Base-by-base conservation (phyloP, 2,888 invertebrate species). In the Lepeophtheirus nordmannii region DNA sequence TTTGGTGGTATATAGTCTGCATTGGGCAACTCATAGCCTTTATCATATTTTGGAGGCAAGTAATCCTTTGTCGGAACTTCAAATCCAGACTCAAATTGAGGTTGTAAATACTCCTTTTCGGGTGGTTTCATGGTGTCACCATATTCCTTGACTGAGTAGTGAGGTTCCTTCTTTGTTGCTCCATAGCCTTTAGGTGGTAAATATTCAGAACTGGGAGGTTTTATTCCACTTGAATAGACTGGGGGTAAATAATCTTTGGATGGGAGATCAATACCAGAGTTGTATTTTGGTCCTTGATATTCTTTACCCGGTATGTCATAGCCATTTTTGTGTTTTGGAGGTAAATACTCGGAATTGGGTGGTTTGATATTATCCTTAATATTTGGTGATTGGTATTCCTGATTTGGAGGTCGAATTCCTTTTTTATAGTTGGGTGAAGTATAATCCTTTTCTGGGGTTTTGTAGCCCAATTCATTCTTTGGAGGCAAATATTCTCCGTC, bases 21-120 rank as follows among this genome's bases (percentile, higher is more conserved):
- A 5, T n/a, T 46, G 2, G 53, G 53, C n/a, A 17, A 14, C 8
- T 46, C n/a, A 8, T 30, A 60, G 22, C 60, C 38, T 3, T 23
- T 60, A 1, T n/a, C 53, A n/a, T 41, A 23, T 23, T 65, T 65
- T 17, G 66, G 66, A 14, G 66, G 66, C 39, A 66, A 41, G 40
- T 66, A 66, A 22, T 60, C 60, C 17, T 66, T 59, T 10, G 39
- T 22, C 1, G 66, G 66, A 40, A 46, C 14, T 61, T 40, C n/a
- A 30, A 20, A 61, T 8, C 46, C 53, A 23, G 53, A 23, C 63
- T 14, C 22, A 30, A 17, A 63, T 1, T 63, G 10, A 23, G 63
- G 63, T 3, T 20, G 53, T 38, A 53, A 20, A n/a, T 63, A 63
- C 17, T 63, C 63, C 23, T 53, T 56, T 10, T 20, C 14, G 1